These are phyloP conservation scores for Plecturocebus donacophilus DNA, from an alignment of 2,113 vertebrate genomes.

Conservation along the genomic window DNA sequence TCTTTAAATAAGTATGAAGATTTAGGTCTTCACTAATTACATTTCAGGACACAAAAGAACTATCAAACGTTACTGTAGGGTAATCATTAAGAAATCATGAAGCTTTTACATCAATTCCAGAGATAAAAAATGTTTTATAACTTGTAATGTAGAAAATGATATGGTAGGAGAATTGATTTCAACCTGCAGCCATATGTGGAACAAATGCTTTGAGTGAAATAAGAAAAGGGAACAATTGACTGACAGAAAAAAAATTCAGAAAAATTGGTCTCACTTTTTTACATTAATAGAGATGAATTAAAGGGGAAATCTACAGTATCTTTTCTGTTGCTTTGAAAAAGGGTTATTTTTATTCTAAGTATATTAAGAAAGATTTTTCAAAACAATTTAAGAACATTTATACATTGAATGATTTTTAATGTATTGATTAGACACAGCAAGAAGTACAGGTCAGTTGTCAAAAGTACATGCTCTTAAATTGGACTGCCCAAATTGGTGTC, in stretches of 20 bases:
- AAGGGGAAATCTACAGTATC: not conserved
- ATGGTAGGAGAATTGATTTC: not conserved
- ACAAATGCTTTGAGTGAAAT: constrained; percentile 9
- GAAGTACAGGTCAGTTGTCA: not conserved
- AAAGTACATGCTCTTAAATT: not conserved
- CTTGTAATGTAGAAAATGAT: not conserved
- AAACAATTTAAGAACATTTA: not conserved
- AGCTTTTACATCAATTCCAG: not conserved
- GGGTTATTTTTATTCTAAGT: not conserved
- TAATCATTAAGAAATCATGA: constrained; percentile 23
- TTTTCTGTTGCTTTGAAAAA: not conserved
- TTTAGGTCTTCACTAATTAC: constrained; percentile 6
- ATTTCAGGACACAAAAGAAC: not conserved
- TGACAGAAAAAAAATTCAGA: constrained; percentile 1
- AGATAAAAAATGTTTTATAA: not conserved
- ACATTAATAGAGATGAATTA: not conserved
- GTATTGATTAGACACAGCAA: not conserved
- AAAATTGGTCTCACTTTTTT: not conserved
- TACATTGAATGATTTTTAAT: not conserved
- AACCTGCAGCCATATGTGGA: not conserved
- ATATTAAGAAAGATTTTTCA: not conserved
- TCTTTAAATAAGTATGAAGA: not conserved
- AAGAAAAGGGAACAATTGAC: not conserved
- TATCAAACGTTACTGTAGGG: not conserved
- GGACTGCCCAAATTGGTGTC: not conserved